A percentile compares a stretch with the other conserved stretches of the same genome.
phyloP scores from a whole-genome alignment of 2,113 vertebrate species.

The Toxotes chatareus region DNA sequence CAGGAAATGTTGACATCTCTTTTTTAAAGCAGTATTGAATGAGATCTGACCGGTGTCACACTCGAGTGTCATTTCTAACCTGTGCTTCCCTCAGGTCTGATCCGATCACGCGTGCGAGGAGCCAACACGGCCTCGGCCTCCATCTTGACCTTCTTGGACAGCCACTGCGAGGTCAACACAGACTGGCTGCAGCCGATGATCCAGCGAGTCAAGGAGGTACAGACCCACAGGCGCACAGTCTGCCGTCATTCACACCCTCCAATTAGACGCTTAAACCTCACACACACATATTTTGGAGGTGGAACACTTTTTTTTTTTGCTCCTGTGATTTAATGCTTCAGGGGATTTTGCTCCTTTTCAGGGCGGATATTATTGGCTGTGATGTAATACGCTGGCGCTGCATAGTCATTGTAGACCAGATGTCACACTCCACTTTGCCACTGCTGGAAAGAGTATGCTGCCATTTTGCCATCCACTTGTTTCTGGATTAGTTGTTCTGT shows the following conservation, averaged over 20 bases:
- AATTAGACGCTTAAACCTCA: slow-evolving; percentile 11
- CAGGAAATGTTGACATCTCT: neutral
- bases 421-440: slow-evolving; percentile 17
- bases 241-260: slow-evolving; percentile 34
- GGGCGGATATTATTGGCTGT: slow-evolving; percentile 34
- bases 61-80: neutral
- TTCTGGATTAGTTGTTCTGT: neutral
- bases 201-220: slow-evolving; percentile 96
- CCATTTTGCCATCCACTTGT: slow-evolving; percentile 30
- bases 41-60: neutral
- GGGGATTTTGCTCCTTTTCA: slow-evolving; percentile 33
- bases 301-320: neutral
- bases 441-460: slow-evolving; percentile 11
- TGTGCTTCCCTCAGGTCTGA: slow-evolving; percentile 87
- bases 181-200: slow-evolving; percentile 99
- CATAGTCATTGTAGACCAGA: slow-evolving; percentile 11
- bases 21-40: neutral
- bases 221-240: neutral
- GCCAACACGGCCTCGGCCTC: slow-evolving; percentile 90
- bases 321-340: neutral
- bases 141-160: slow-evolving; percentile 96
- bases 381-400: slow-evolving; percentile 27
- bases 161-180: slow-evolving; percentile 96
- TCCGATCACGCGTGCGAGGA: slow-evolving; percentile 95
- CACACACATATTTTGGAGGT: neutral